Percentiles rank a stretch among this genome's conserved stretches.
Evolutionary conservation across 2,888 invertebrate species (phyloP).

Genomic region (Latrodectus hesperus): DNA sequence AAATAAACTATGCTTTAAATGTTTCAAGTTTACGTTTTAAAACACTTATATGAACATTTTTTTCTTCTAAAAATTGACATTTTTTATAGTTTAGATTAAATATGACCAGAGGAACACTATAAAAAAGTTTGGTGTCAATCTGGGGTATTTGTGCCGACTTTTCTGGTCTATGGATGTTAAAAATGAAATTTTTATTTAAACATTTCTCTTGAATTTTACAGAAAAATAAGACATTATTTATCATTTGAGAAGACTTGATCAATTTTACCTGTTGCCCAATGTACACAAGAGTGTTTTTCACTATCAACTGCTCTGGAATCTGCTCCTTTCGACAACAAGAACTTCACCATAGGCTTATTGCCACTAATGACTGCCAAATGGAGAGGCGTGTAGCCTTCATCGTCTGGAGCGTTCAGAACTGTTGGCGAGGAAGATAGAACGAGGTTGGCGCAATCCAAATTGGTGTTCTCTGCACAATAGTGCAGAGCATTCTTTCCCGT

Average conservation of each 20-base stretch:
- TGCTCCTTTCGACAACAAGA: conserved; percentile 75
- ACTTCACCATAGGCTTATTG: conserved; percentile 74
- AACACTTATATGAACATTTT: too few species aligned
- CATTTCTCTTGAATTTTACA: too few species aligned
- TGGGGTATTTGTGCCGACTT: too few species aligned
- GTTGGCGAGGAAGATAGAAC: conserved; percentile 88
- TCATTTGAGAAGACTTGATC: background rate
- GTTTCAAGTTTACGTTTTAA: too few species aligned
- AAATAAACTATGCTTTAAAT: too few species aligned
- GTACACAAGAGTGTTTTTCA: conserved; percentile 95
- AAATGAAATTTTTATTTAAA: too few species aligned
- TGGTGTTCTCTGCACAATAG: conserved; percentile 86
- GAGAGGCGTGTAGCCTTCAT: conserved; percentile 95
- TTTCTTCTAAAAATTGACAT: too few species aligned
- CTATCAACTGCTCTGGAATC: conserved; percentile 86
- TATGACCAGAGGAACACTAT: too few species aligned
- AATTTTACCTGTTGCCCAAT: conserved; percentile 95
- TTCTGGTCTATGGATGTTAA: too few species aligned
- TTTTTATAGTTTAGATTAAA: too few species aligned
- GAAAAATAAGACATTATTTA: too few species aligned
- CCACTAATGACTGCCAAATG: conserved; percentile 97
- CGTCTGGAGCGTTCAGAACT: conserved; percentile 88
- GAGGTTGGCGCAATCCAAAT: conserved; percentile 81
- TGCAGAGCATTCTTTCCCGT: conserved; percentile 91
- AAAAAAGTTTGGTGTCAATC: too few species aligned